Conservation (phyloP, 2,888 invertebrate genomes). For the Aphodius granarius region DNA sequence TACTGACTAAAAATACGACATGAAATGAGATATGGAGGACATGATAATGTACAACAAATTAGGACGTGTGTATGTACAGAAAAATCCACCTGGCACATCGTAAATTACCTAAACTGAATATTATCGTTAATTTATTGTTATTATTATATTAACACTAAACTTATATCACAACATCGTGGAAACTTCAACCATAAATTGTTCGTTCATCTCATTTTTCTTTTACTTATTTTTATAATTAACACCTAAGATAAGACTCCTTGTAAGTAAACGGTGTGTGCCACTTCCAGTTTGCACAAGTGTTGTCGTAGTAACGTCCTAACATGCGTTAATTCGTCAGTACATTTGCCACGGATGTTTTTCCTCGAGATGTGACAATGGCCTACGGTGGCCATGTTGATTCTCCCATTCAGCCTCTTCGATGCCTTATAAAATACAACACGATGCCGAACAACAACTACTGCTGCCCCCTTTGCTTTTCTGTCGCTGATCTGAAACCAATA, state of each 20-base stretch:
- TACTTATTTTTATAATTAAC: conserved; percentile 1
- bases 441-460: conserved; percentile 92
- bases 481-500: conserved; percentile 77
- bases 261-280: background rate
- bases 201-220: conserved; percentile 28
- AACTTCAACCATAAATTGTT: conserved; percentile 38
- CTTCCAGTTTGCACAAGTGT: background rate
- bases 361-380: background rate
- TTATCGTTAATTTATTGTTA: conserved; percentile 35
- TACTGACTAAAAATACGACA: background rate
- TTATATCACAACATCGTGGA: conserved; percentile 56
- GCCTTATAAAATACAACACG: conserved; percentile 87
- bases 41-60: background rate
- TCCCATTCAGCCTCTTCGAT: background rate
- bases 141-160: conserved; percentile 46
- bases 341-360: background rate
- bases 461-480: conserved; percentile 95
- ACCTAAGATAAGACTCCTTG: background rate
- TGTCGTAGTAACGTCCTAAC: background rate
- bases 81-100: conserved; percentile 49
- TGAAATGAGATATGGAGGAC: background rate
- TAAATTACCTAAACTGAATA: conserved; percentile 41
- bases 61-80: background rate
- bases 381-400: background rate
- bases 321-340: background rate